Evolutionary conservation across 2,888 invertebrate genomes (phyloP), one percentile per base, ranked within the genome.

Genomic region (Lypha dubia): DNA sequence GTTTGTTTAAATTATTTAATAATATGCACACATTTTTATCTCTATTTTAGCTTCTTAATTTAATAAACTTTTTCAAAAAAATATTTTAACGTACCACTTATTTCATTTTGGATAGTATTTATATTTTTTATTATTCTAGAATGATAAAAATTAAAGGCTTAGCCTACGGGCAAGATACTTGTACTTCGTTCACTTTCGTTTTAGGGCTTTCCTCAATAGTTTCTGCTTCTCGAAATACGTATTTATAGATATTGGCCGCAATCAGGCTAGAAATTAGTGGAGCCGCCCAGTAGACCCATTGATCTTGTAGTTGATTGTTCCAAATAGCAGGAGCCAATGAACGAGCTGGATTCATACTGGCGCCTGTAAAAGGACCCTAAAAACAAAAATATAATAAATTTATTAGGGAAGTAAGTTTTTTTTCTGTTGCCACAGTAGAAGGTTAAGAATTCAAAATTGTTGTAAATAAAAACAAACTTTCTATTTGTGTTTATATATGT

Each of bases 221-320:
- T 17, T 63, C 63, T 17, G 24, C 90, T 22, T 91, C 90, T 71
- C 90, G 87, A 87, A 92, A 92, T 41, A 92, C 90, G 3, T 89
- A 87, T 86, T 92, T 93, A 87, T 94, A 94, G 46, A 93, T 88
- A 1, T 92, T 46, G n/a, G 94, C 89, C 0, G 92, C 90, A 3
- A 94, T 35, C 5, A 92, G 82, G 5, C 92, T 90, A 2, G 93
- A 93, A 1, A 89, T 83, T 8, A 94, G 67, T 0, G 96, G 96
- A 15, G 94, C 96, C 6, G 94, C 90, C 95, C 96, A 96, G 88
- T 95, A 96, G 0, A 95, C 81, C 96, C 96, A 97, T 84, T 96
- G 96, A 58, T 93, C 87, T 0, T 90, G 85, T 94, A 96, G 96
- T 46, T 93, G 92, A 1, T 93, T 94, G 44, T 95, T 95, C 93